Base-by-base conservation (phyloP, 2,113 vertebrate species). In the Planiliza haematocheilus region DNA sequence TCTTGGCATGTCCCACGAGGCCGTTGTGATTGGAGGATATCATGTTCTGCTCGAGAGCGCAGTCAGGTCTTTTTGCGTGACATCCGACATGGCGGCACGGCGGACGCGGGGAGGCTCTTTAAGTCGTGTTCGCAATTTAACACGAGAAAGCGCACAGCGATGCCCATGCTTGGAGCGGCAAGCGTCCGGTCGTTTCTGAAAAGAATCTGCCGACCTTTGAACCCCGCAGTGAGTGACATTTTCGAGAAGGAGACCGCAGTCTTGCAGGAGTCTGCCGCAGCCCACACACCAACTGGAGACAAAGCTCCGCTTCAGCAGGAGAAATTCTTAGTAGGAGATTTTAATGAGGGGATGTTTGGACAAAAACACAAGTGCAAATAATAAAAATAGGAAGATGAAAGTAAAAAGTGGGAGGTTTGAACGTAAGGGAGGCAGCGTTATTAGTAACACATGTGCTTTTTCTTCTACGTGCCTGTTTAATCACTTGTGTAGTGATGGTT, bases 21-120 rank as follows among this genome's bases (percentile, higher is more conserved):
- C 70, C 60, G 78, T 81, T 87, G 39, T 77, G 68, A 72, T 78
- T 79, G 43, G 62, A 83, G 63, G 64, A 80, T 73, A 70, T 86
- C 77, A 34, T 41, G 57, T 85, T 86, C 66, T 55, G 36, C 72
- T 46, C 16, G 5, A 17, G 60, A 13, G 36, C 42, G 45, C 48
- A 17, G 39, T 56, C 7, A 71, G 74, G 68, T 83, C 58, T 65
- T 66, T 16, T 66, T 16, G 73, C 36, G 7, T 75, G 82, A 82
- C 81, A 80, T 84, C 67, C 78, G 74, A 86, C 61, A 78, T 76
- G 57, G 70, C 69, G 70, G 72, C 65, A 43, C 38, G 17, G 41
- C n/a, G 18, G 13, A 65, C 17, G 41, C 0, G 8, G 46, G 46
- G 3, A 18, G 43, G 34, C 30, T 4, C 14, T 9, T n/a, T 4